Evolutionary conservation across 35 echinoderm and acorn worm species (phyloP), one percentile per base, ranked within the genome.

Genomic region (Lytechinus pictus): DNA sequence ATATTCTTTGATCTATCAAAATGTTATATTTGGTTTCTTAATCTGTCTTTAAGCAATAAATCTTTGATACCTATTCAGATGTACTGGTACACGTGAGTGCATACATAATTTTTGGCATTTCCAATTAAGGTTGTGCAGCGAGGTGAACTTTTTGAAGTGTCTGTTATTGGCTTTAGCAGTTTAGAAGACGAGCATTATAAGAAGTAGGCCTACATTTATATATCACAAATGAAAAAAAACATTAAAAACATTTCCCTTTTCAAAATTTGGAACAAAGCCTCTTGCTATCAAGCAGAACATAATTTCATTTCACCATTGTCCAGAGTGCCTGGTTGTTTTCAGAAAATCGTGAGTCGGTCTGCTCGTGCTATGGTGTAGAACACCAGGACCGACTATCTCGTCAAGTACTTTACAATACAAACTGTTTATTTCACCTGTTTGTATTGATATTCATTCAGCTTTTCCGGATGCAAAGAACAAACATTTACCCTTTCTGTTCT

Each of bases 341-440:
- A 5, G 14, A 24, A 21, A 13, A 13, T 71, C 61, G 33, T 21
- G 14, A 5, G 19, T 21, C 61, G 19, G 24, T 21, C 61, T 24
- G 29, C 51, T 19, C 52, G 29, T 8, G 28, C 28, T 89, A 33
- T 27, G 2, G 24, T 89, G 28, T 51, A 51, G n/a, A 11, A 51
- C 54, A 56, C 55, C 19, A 27, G 52, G 16, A 93, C 28, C 52
- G 19, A 14, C 28, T 21, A 93, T 24, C n/a, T 14, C 16, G 53
- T 93, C 52, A 93, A 93, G 91, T 93, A 21, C 54, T 57, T 57
- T 54, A 27, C 28, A 93, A 14, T 57, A 93, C 91, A 57, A 53
- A 93, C 91, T 93, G 91, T 93, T 93, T 54, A 57, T 93, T 93
- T 93, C 91, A 93, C 91, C 91, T 93, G 91, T 27, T 93, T 57